Percentiles rank a stretch among this genome's conserved stretches.
phyloP scores from a whole-genome alignment of 1,140 invertebrate genomes.

The Drosophila nebulosa region DNA sequence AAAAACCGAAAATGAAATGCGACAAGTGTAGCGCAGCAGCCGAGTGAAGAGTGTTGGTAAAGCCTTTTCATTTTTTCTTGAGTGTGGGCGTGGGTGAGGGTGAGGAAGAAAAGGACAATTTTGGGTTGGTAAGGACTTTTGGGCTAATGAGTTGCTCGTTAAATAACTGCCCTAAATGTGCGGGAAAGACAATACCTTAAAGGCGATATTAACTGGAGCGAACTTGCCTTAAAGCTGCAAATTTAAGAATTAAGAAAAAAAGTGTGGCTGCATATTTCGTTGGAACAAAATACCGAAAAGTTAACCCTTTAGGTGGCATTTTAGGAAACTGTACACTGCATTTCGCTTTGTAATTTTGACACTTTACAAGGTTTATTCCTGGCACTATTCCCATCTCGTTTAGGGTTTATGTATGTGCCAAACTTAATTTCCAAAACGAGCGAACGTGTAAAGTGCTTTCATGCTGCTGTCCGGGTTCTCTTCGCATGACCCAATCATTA shows the following conservation, averaged over 20 bases:
- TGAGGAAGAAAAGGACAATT: background rate
- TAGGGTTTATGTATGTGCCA: constrained; percentile 52
- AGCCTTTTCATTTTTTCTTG: background rate
- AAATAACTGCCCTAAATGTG: constrained; percentile 36
- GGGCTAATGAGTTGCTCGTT: constrained; percentile 54
- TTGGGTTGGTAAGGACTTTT: background rate
- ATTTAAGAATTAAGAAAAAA: background rate
- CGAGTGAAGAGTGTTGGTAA: background rate
- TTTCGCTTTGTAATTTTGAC: constrained; percentile 24
- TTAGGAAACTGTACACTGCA: background rate
- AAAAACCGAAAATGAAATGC: constrained; percentile 58
- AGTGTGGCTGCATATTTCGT: background rate
- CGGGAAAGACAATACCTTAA: background rate
- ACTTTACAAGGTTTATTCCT: constrained; percentile 21
- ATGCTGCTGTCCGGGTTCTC: constrained; percentile 67
- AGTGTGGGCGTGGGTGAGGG: background rate
- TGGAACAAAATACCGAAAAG: background rate
- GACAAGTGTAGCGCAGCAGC: constrained; percentile 15
- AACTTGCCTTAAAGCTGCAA: background rate
- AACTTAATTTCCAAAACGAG: constrained; percentile 60
- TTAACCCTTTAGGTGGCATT: background rate
- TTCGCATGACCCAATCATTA: constrained; percentile 59
- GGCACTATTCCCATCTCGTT: constrained; percentile 27
- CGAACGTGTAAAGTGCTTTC: constrained; percentile 67
- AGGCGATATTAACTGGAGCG: background rate